Percentiles rank a stretch among this genome's conserved stretches.
Evolutionary conservation across 1,140 invertebrate species (phyloP).

Genomic region (Drosophila repleta): DNA sequence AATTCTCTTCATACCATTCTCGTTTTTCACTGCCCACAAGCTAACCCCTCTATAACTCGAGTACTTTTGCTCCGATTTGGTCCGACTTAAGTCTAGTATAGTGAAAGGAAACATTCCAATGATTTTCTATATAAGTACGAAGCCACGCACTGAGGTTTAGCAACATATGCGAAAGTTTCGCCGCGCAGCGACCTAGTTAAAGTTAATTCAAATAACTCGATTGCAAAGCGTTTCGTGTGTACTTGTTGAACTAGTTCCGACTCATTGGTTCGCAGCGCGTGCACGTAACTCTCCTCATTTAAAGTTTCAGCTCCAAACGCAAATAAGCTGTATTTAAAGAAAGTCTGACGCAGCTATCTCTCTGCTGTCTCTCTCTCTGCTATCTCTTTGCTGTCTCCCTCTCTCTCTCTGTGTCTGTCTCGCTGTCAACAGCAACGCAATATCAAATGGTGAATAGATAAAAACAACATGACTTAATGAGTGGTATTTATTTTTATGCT

Average conservation of each 20-base stretch:
- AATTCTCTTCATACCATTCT: too few relatives aligned
- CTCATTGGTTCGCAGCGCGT: not conserved
- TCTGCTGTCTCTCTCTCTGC: not conserved
- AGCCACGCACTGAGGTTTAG: too few relatives aligned
- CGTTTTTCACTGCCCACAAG: too few relatives aligned
- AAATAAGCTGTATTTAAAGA: conserved; percentile 13
- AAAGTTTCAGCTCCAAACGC: not conserved
- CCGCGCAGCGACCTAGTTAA: not conserved
- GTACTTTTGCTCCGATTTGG: too few relatives aligned
- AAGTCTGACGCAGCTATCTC: not conserved
- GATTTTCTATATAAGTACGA: too few relatives aligned
- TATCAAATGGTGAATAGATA: conserved; percentile 78
- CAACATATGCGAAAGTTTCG: too few relatives aligned
- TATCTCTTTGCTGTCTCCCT: not conserved
- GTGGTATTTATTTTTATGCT: conserved; percentile 82
- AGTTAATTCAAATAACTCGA: not conserved
- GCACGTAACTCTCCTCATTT: not conserved
- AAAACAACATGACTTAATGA: conserved; percentile 82
- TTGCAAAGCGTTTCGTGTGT: not conserved
- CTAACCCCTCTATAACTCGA: too few relatives aligned
- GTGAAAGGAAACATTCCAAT: too few relatives aligned
- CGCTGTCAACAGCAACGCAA: conserved; percentile 37
- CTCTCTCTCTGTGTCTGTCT: not conserved
- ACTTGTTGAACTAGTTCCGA: conserved; percentile 6
- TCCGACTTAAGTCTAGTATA: too few relatives aligned